phyloP scores from a whole-genome alignment of 2,113 vertebrate species.

The Halichoeres trimaculatus region DNA sequence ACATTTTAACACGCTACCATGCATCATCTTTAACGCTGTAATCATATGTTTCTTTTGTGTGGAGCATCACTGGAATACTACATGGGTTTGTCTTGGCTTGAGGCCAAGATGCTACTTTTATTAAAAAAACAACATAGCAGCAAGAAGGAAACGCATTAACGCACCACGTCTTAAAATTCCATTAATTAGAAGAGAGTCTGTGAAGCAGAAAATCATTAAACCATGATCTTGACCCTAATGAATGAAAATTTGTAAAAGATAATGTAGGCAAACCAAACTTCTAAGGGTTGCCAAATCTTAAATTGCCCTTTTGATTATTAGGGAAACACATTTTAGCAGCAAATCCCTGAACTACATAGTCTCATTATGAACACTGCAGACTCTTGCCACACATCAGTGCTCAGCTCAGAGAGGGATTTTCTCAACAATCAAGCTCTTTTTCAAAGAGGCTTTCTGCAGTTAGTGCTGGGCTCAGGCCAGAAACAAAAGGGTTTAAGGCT shows the following conservation, averaged over 20 bases:
- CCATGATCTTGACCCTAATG: neutral
- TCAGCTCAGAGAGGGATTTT: constrained; percentile 5
- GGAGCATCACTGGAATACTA: constrained; percentile 6
- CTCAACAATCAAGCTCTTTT: neutral
- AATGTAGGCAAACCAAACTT: too few species aligned
- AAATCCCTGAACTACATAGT: constrained; percentile 7
- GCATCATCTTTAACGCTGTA: constrained; percentile 36
- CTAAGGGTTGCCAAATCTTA: neutral
- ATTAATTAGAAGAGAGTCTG: neutral
- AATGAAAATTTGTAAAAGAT: too few species aligned
- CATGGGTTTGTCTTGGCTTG: neutral
- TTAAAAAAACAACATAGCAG: neutral
- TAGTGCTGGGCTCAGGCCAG: constrained; percentile 1
- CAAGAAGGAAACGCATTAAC: constrained; percentile 7
- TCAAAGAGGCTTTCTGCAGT: neutral
- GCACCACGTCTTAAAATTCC: neutral
- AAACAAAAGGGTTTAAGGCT: too few species aligned
- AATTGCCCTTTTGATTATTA: neutral
- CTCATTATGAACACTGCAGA: neutral
- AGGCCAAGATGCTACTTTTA: neutral
- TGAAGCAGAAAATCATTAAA: neutral
- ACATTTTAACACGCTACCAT: constrained; percentile 32
- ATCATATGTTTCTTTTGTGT: constrained; percentile 36
- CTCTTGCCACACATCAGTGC: neutral
- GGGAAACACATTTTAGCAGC: neutral